These are phyloP conservation scores for Heliconius congener DNA, from an alignment of 1,140 invertebrate species.

Conservation along the genomic window DNA sequence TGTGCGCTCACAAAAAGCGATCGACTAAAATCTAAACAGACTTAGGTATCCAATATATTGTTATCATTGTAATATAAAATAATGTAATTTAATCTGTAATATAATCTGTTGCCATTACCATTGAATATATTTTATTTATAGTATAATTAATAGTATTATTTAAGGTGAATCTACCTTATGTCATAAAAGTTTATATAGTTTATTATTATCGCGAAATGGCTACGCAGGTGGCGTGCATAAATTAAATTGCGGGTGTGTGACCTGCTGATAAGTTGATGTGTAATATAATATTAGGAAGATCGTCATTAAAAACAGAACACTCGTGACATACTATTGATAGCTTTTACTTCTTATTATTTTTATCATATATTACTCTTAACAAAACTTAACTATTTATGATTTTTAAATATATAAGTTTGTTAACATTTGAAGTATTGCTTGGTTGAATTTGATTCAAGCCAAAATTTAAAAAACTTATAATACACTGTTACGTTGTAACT, in stretches of 20 bases:
- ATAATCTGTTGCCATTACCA: background rate
- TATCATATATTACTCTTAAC: too few species aligned
- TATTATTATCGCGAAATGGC: conserved; percentile 11
- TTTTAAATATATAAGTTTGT: too few species aligned
- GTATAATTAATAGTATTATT: background rate
- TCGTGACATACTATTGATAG: background rate
- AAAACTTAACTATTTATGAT: too few species aligned
- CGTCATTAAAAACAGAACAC: background rate
- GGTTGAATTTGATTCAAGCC: too few species aligned
- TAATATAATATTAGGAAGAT: conserved; percentile 7
- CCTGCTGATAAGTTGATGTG: background rate
- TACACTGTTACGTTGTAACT: too few species aligned
- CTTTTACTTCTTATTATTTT: background rate
- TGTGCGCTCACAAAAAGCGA: too few species aligned
- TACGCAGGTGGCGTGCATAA: conserved; percentile 28
- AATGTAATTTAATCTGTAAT: background rate
- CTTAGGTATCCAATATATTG: background rate
- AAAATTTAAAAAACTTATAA: too few species aligned
- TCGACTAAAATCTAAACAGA: too few species aligned
- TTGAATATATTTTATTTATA: background rate
- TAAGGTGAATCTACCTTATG: background rate
- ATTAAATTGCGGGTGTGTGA: conserved; percentile 19
- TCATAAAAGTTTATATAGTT: conserved; percentile 33
- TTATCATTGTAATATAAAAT: background rate
- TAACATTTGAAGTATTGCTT: too few species aligned